Evolutionary conservation across 2,888 invertebrate species (phyloP), one percentile per base, ranked within the genome.

Genomic region (Onchidella celtica): DNA sequence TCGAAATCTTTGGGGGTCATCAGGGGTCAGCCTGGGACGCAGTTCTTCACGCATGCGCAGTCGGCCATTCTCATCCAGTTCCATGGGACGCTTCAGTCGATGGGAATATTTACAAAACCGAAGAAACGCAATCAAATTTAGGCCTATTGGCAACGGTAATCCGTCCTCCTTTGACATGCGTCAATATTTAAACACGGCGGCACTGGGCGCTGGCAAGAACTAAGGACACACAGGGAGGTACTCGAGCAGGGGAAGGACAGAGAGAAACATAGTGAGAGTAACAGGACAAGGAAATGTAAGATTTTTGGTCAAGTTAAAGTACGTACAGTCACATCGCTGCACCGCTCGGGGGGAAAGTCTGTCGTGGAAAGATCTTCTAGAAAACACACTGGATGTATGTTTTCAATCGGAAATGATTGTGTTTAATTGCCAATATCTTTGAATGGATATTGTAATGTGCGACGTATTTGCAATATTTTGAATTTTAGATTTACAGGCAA

Each of bases 71-170:
- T n/a, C 38, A 36, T 36, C 59, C 59, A 36, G 36, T 11, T 36
- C 24, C 24, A 21, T 34, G 36, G 61, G 14, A 38, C n/a, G 38
- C 61, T 34, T 1, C 4, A 38, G 61, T 74, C 36, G 74, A 61
- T 61, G 57, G 61, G 24, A 32, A 76, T 76, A 76, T 76, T 76
- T 76, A 76, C 65, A 6, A 65, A 75, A 65, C 24, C 38, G 75
- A 32, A 47, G 75, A 65, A 65, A 76, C n/a, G 75, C 75, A 76
- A 76, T 76, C 75, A 76, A 63, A 76, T 76, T 76, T 65, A 47
- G 75, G 40, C 65, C 63, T 61, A 76, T 65, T 65, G 32, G 40
- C 75, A 63, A 65, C 55, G 47, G 61, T 65, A 47, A 65, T 76
- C 65, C 65, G 66, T 24, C 47, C 27, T 29, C 3, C 61, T 76